Conservation (phyloP, 2,797 vertebrate genomes). For the Aplochiton taeniatus region DNA sequence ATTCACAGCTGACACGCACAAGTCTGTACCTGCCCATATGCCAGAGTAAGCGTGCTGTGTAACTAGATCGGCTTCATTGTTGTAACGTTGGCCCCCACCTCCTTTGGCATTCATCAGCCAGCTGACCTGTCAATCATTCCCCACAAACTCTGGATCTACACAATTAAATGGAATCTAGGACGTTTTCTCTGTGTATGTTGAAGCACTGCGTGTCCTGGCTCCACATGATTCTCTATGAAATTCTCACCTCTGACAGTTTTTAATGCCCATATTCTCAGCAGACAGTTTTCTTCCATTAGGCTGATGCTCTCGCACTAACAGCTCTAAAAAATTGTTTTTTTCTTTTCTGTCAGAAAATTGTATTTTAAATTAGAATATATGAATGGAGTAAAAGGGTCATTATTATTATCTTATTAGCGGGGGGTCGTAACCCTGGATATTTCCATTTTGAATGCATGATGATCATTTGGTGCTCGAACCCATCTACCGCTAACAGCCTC, state of each 20-base stretch:
- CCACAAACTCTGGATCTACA: constrained; percentile 14
- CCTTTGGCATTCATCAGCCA: constrained; percentile 30
- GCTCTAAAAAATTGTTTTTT: not conserved
- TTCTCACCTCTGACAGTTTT: not conserved
- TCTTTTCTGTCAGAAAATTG: not conserved
- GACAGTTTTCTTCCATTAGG: constrained; percentile 8
- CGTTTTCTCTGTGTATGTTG: not conserved
- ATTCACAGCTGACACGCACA: constrained; percentile 52
- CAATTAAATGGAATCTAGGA: not conserved
- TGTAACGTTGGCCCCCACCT: constrained; percentile 29
- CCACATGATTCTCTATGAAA: not conserved
- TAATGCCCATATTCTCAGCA: not conserved
- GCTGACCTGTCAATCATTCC: constrained; percentile 41
- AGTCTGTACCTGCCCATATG: constrained; percentile 58
- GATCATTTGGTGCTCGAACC: constrained; percentile 52
- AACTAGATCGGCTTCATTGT: constrained; percentile 60
- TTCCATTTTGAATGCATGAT: constrained; percentile 49
- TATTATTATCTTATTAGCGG: constrained; percentile 32
- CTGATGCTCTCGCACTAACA: not conserved
- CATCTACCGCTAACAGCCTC: constrained; percentile 49
- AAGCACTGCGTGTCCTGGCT: not conserved
- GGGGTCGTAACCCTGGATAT: constrained; percentile 32
- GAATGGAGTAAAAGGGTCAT: not conserved
- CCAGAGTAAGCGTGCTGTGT: constrained; percentile 45
- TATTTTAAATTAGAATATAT: not conserved